Evolutionary conservation across 2,888 invertebrate genomes (phyloP), one percentile per base, ranked within the genome.

Genomic region (Philhelius pedissequus): DNA sequence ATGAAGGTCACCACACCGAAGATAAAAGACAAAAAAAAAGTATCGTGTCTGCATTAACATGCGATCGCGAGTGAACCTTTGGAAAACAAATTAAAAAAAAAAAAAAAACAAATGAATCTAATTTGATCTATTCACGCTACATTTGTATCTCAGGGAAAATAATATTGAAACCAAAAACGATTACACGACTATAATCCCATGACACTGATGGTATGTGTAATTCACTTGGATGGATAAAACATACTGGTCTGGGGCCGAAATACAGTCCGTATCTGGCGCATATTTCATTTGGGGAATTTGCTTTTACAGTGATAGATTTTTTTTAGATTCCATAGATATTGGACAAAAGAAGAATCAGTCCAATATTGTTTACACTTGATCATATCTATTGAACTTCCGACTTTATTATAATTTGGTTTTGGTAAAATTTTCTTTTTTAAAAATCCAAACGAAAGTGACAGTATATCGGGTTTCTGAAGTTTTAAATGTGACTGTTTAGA

Each of bases 101-200:
- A 11, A 50, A 15, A 45, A 66, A 66, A 62, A 40, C 64, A 32
- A 45, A 40, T 40, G 15, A 71, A 48, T 50, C 25, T 45, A 83
- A 83, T 83, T 83, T 74, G 83, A 64, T 78, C 69, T 73, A 64
- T 83, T 74, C 77, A 83, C 83, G 78, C 83, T 68, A 77, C 69
- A 70, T 74, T 74, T 71, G 64, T 62, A 27, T 70, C 15, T 35
- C 1, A 66, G 22, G 20, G 4, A 52, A 30, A 66, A 9, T 4
- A 43, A 45, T 25, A 30, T 7, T 11, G 11, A 25, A 60, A 71
- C 50, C 8, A 66, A 38, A 66, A 68, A 4, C 30, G 32, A 48
- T 54, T 40, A 30, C 4, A 20, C 15, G n/a, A n/a, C n/a, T n/a
- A n/a, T 40, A 60, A 52, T 68, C 58, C 50, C 38, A 56, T 66